Evolutionary conservation across 2,797 vertebrate species (phyloP).

Genomic region (Silurus aristotelis): DNA sequence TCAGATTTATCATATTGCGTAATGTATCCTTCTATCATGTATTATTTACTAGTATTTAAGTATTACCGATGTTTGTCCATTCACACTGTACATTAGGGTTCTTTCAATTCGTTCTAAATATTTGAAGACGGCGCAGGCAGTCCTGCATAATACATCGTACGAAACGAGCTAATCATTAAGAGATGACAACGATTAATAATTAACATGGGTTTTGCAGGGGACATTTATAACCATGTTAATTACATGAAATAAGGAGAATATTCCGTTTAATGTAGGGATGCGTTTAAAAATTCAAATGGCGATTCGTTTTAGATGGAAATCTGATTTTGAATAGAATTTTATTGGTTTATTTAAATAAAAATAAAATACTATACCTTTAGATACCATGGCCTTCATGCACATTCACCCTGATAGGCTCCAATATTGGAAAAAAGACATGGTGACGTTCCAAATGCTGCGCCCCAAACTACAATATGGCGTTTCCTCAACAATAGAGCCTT

Average conservation of each 20-base stretch:
- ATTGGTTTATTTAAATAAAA: too few relatives aligned
- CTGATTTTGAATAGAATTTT: neutral
- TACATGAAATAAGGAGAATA: neutral
- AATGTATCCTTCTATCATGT: neutral
- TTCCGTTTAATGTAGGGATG: neutral
- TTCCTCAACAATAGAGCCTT: too few relatives aligned
- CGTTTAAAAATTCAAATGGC: neutral
- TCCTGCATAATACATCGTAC: constrained; percentile 9
- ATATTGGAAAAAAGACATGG: too few relatives aligned
- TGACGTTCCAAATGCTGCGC: too few relatives aligned
- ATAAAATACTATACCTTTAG: too few relatives aligned
- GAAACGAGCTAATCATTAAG: neutral
- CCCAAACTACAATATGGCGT: too few relatives aligned
- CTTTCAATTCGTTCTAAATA: neutral
- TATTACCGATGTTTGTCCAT: neutral
- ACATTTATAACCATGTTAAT: neutral
- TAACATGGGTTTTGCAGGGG: neutral
- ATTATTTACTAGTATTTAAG: neutral
- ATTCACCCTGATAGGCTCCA: too few relatives aligned
- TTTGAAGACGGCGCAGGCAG: neutral
- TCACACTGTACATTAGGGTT: neutral
- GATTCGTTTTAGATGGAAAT: neutral
- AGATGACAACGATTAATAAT: constrained; percentile 15
- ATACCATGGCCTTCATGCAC: too few relatives aligned
- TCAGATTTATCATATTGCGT: neutral